These are phyloP conservation scores for Epinotia brunnichana DNA, from an alignment of 2,888 invertebrate genomes.

Conservation along the genomic window DNA sequence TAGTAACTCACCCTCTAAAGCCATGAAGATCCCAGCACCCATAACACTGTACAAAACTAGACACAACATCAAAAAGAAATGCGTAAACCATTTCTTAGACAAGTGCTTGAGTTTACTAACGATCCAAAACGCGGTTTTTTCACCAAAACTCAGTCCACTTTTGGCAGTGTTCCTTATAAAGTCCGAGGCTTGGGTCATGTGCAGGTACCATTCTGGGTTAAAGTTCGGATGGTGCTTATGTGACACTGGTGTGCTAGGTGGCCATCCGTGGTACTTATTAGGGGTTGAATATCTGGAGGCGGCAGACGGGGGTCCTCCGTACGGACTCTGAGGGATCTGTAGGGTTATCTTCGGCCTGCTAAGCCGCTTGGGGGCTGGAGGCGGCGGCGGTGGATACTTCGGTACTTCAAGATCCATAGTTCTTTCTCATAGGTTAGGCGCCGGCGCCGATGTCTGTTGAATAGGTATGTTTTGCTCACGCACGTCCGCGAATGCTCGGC, in stretches of 20 bases:
- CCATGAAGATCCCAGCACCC: conserved; percentile 91
- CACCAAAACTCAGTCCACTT: conserved; percentile 92
- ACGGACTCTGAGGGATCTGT: conserved; percentile 69
- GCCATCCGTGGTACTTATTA: conserved; percentile 62
- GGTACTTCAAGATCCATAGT: conserved; percentile 61
- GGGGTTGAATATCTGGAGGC: conserved; percentile 60
- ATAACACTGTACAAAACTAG: conserved; percentile 90
- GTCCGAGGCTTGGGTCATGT: conserved; percentile 87
- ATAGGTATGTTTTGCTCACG: conserved; percentile 50
- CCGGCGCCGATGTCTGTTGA: conserved; percentile 65
- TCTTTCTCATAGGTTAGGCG: conserved; percentile 35
- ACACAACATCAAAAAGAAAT: conserved; percentile 91
- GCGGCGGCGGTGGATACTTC: conserved; percentile 62
- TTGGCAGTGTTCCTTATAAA: conserved; percentile 89
- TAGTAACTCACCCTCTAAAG: conserved; percentile 87
- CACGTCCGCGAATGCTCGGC: conserved; percentile 66
- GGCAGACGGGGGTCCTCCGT: conserved; percentile 59
- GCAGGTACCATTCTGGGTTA: conserved; percentile 70
- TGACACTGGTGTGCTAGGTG: conserved; percentile 66
- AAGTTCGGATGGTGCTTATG: conserved; percentile 68
- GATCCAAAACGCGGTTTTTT: conserved; percentile 91
- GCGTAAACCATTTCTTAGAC: conserved; percentile 94
- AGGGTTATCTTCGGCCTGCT: conserved; percentile 79
- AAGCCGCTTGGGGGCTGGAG: conserved; percentile 67
- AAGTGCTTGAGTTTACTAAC: conserved; percentile 90